Evolutionary conservation across 2,888 invertebrate genomes (phyloP).

Genomic region (Lagria hirta): DNA sequence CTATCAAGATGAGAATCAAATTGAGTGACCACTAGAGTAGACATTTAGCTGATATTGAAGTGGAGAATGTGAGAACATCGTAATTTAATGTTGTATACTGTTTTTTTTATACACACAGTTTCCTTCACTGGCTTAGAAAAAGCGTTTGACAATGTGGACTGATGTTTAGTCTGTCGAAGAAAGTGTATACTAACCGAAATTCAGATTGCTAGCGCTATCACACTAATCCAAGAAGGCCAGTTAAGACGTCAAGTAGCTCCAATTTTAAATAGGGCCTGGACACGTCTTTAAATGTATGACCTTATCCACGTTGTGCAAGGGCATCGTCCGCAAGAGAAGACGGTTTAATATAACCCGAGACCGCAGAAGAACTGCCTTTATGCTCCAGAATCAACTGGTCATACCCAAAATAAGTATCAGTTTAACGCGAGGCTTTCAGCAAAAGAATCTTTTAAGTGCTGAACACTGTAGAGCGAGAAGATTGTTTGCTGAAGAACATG

Average conservation of each 20-base stretch:
- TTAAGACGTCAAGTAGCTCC: constrained; percentile 1
- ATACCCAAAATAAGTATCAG: constrained; percentile 10
- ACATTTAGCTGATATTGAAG: too few relatives aligned
- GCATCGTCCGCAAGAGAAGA: constrained; percentile 2
- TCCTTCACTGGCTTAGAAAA: too few relatives aligned
- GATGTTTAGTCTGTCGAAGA: too few relatives aligned
- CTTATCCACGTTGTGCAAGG: constrained; percentile 1
- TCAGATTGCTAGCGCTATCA: background rate
- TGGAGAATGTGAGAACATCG: too few relatives aligned
- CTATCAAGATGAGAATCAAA: too few relatives aligned
- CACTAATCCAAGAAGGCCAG: constrained; percentile 1
- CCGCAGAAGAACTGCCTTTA: background rate
- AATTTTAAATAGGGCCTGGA: constrained; percentile 4
- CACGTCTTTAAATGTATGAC: background rate
- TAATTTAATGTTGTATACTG: too few relatives aligned
- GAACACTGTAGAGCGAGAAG: too few relatives aligned
- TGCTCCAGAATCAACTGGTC: constrained; percentile 12
- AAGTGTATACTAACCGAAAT: too few relatives aligned
- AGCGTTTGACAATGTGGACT: too few relatives aligned
- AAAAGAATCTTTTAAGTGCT: too few relatives aligned
- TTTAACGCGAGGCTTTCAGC: constrained; percentile 6
- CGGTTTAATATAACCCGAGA: constrained; percentile 1
- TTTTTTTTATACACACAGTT: too few relatives aligned
- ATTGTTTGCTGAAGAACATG: constrained; percentile 18
- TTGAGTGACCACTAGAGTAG: too few relatives aligned